phyloP scores from a whole-genome alignment of 2,888 invertebrate species.

The Operophtera brumata region DNA sequence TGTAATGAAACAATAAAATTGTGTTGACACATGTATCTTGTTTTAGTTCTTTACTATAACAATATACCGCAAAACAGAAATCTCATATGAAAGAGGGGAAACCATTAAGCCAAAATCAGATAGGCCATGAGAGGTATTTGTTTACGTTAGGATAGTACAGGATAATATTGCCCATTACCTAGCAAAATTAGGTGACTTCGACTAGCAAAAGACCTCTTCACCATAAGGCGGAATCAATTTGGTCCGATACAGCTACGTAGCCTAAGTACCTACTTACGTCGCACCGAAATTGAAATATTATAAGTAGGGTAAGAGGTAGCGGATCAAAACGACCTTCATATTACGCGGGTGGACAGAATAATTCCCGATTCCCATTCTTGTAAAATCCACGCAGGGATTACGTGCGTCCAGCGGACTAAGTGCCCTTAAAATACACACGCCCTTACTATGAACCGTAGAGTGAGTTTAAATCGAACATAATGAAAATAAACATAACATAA shows the following conservation, averaged over 20 bases:
- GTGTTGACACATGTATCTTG: slow-evolving; percentile 61
- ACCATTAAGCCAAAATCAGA: too few relatives aligned
- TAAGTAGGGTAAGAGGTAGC: slow-evolving; percentile 19
- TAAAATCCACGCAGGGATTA: slow-evolving; percentile 46
- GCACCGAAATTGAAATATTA: slow-evolving; percentile 18
- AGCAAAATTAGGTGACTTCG: neutral
- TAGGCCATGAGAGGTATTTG: too few relatives aligned
- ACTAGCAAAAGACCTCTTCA: neutral
- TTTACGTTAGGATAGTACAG: too few relatives aligned
- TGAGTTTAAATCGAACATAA: slow-evolving; percentile 3
- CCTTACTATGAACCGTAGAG: slow-evolving; percentile 26
- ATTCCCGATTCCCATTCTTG: slow-evolving; percentile 37
- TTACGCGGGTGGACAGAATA: slow-evolving; percentile 36
- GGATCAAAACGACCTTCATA: slow-evolving; percentile 31
- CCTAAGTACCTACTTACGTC: neutral
- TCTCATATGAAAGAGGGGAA: too few relatives aligned
- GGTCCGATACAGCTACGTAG: neutral
- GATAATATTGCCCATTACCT: neutral
- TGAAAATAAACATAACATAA: too few relatives aligned
- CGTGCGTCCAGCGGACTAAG: slow-evolving; percentile 35
- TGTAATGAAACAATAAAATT: slow-evolving; percentile 80
- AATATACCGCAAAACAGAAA: too few relatives aligned
- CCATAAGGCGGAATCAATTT: slow-evolving; percentile 23
- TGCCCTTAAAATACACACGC: slow-evolving; percentile 38
- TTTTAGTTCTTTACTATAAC: slow-evolving; percentile 9